phyloP scores from a whole-genome alignment of 2,888 invertebrate genomes.

The Drosophila mettleri region DNA sequence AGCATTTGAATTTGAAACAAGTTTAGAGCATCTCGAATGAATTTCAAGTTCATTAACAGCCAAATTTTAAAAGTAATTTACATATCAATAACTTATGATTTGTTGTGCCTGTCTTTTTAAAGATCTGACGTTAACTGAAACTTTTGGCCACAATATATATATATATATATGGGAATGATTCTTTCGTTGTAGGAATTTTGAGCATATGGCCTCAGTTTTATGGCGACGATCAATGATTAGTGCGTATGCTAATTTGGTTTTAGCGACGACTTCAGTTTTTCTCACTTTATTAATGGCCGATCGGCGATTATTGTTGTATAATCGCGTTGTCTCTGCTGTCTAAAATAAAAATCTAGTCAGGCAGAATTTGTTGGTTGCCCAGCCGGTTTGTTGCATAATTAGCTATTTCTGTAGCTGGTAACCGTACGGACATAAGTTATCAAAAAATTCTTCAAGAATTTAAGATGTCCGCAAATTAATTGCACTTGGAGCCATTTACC shows the following conservation, averaged over 20 bases:
- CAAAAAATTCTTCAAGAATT: conserved; percentile 38
- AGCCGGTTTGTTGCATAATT: conserved; percentile 73
- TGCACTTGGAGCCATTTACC: conserved; percentile 61
- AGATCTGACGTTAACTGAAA: conserved; percentile 55
- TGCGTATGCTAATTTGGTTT: conserved; percentile 72
- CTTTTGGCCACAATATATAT: conserved; percentile 30
- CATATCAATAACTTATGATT: conserved; percentile 41
- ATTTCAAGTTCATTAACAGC: conserved; percentile 64
- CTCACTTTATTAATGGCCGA: conserved; percentile 61
- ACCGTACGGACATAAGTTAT: conserved; percentile 39
- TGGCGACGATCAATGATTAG: conserved; percentile 45
- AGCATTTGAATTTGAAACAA: conserved; percentile 50
- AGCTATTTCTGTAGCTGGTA: conserved; percentile 55
- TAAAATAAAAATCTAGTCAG: conserved; percentile 44
- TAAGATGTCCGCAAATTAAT: conserved; percentile 58
- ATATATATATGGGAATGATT: not conserved
- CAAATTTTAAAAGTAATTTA: conserved; percentile 61
- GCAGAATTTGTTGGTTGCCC: conserved; percentile 23
- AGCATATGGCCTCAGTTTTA: conserved; percentile 49
- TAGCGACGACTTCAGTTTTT: conserved; percentile 51
- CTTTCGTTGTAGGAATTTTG: conserved; percentile 51
- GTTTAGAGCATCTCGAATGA: conserved; percentile 51
- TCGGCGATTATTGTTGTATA: conserved; percentile 68
- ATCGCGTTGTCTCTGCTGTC: conserved; percentile 42
- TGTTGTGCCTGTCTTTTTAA: conserved; percentile 22